phyloP scores from a whole-genome alignment of 2,113 vertebrate genomes.

The Oncorhynchus masou region DNA sequence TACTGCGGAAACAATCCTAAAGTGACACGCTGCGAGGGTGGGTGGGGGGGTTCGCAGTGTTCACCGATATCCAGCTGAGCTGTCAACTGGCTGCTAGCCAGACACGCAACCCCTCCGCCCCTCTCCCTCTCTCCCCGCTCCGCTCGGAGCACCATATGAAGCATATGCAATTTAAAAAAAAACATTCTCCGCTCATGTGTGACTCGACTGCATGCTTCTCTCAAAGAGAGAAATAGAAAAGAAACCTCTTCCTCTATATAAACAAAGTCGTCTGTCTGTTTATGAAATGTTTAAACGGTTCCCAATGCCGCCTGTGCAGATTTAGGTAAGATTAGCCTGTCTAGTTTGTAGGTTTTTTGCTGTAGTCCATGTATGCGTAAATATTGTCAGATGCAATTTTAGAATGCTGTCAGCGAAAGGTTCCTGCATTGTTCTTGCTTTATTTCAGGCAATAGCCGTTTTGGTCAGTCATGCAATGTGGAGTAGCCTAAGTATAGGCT shows the following conservation, averaged over 20 bases:
- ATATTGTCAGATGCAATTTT: slow-evolving; percentile 60
- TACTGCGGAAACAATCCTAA: slow-evolving; percentile 88
- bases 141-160: slow-evolving; percentile 78
- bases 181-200: slow-evolving; percentile 76
- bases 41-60: slow-evolving; percentile 78
- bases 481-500: too few relatives aligned
- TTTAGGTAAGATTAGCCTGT: slow-evolving; percentile 60
- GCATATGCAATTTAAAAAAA: slow-evolving; percentile 78
- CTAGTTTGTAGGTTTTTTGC: slow-evolving; percentile 35
- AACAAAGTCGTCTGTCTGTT: slow-evolving; percentile 68
- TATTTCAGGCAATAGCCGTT: neutral
- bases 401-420: slow-evolving; percentile 38
- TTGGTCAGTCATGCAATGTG: neutral
- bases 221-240: slow-evolving; percentile 34
- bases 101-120: slow-evolving; percentile 80
- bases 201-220: slow-evolving; percentile 67
- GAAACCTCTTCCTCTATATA: slow-evolving; percentile 59
- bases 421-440: slow-evolving; percentile 27
- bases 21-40: slow-evolving; percentile 83
- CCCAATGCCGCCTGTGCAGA: slow-evolving; percentile 56
- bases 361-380: slow-evolving; percentile 52
- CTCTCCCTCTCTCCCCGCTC: slow-evolving; percentile 51
- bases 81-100: slow-evolving; percentile 89
- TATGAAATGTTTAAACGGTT: slow-evolving; percentile 66
- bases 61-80: slow-evolving; percentile 92